Conservation (phyloP, 2,888 invertebrate genomes). For the Drosophila gaucha region DNA sequence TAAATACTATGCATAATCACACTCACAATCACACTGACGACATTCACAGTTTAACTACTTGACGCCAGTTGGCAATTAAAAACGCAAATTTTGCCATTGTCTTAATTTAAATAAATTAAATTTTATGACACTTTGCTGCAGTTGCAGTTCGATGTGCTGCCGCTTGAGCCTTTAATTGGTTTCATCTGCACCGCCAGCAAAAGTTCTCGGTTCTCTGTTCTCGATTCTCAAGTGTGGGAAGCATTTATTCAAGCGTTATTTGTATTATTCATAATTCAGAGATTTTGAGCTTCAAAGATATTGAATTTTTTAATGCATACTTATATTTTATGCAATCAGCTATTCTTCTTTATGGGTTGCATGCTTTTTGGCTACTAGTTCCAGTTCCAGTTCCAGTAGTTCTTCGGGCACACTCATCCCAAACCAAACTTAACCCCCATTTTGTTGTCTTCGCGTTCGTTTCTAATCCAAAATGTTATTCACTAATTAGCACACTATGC, state of each 20-base stretch:
- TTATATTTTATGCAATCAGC: constrained; percentile 10
- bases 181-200: constrained; percentile 76
- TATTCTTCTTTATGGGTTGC: not conserved
- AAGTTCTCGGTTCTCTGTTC: constrained; percentile 1
- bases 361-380: constrained; percentile 1
- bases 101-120: constrained; percentile 81
- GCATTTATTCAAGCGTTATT: not conserved
- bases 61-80: constrained; percentile 67
- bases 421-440: not conserved
- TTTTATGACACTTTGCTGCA: constrained; percentile 80
- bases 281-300: constrained; percentile 36
- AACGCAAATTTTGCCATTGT: constrained; percentile 73
- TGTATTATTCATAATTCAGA: constrained; percentile 11
- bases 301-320: constrained; percentile 27
- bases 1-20: constrained; percentile 1
- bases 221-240: constrained; percentile 43
- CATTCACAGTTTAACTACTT: constrained; percentile 5
- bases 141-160: constrained; percentile 54
- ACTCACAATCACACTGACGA: constrained; percentile 16
- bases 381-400: not conserved
- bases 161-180: constrained; percentile 75
- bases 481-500: constrained; percentile 48
- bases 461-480: constrained; percentile 40
- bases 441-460: constrained; percentile 39
- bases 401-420: not conserved